Conservation (phyloP, 2,113 vertebrate species). For the Actenoides hombroni region DNA sequence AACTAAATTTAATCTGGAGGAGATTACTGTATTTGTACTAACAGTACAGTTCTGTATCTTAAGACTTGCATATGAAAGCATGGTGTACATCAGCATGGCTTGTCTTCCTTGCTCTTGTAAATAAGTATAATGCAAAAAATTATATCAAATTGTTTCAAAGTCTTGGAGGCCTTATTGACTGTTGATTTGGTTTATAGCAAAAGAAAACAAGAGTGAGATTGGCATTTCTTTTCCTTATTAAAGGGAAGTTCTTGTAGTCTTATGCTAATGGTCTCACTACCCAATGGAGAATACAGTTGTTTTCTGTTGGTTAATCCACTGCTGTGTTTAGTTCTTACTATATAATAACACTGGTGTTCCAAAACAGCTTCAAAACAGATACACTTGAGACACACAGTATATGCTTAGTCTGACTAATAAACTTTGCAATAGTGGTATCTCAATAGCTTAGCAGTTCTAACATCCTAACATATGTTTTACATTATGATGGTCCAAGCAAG, state of each 20-base stretch:
- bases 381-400: background rate
- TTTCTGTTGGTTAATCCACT: background rate
- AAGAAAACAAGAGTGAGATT: background rate
- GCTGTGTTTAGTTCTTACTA: background rate
- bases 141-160: background rate
- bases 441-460: background rate
- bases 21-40: background rate
- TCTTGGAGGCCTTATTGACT: background rate
- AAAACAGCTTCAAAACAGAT: background rate
- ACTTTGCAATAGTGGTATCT: background rate
- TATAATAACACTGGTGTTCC: background rate
- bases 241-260: background rate
- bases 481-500: background rate
- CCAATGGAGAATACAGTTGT: background rate
- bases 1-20: background rate
- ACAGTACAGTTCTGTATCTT: background rate
- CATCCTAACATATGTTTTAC: background rate
- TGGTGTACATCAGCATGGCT: background rate
- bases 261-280: background rate
- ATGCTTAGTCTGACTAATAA: background rate
- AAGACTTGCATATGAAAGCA: fast-evolving
- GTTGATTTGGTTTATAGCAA: background rate
- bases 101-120: background rate
- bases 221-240: background rate
- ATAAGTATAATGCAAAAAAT: background rate